Evolutionary conservation across 1,140 invertebrate genomes (phyloP), one percentile per base, ranked within the genome.

Genomic region (Octopus sinensis): DNA sequence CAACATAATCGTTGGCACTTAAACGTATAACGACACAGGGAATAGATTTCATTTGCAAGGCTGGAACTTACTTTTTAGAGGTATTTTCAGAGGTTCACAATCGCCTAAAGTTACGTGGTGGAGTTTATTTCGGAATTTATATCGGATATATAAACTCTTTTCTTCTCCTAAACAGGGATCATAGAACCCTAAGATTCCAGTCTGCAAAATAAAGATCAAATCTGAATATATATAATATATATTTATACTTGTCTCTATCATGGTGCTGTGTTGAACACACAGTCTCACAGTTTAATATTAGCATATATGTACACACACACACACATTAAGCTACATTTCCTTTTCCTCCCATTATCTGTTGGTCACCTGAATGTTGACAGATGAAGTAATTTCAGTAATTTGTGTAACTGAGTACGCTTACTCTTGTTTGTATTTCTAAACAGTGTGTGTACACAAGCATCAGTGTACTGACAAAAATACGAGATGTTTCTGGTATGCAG

Each of bases 91-190:
- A 68, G 93, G 89, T 88, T 97, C 94, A 79, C 91, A 93, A 90
- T 98, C 97, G 83, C 93, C 91, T 53, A 98, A 91, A n/a, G 94
- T 94, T 85, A 95, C 94, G 87, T 95, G 93, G 90, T 98, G 95
- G 6, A 93, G 91, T 86, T 94, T 93, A 88, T 93, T 93, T 85
- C 94, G 94, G 91, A 95, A 98, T 85, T 94, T 93, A 90, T 99
- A 99, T 86, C 95, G 93, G 81, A 99, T 93, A 62, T 94, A 93
- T 52, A 99, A 91, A 82, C 93, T 93, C 90, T 99, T 99, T 6
- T 96, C 94, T 85, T 98, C 96, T 4, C 97, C 96, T 23, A 97
- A 93, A 88, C 96, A 96, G 0, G 97, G 96, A 91, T 99, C 98
- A 91, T 96, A 99, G 91, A 99, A 99, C 53, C 98, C 98, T 56